These are phyloP conservation scores for Thyatira batis DNA, from an alignment of 2,888 invertebrate species.

Conservation along the genomic window DNA sequence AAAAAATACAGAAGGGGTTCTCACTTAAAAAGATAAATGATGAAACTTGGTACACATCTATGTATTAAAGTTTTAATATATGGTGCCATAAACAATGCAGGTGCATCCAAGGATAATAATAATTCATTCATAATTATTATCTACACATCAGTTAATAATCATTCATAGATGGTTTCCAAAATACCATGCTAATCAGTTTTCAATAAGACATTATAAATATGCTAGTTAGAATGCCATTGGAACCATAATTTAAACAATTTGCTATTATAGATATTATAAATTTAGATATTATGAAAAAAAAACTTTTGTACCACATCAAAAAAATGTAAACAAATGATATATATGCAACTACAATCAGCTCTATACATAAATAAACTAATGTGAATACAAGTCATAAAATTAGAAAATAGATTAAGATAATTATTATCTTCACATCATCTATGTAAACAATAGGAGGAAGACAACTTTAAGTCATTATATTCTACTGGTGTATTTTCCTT, in stretches of 20 bases:
- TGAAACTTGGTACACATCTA: too few species aligned
- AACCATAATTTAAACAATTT: too few species aligned
- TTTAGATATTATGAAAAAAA: too few species aligned
- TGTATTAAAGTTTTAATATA: too few species aligned
- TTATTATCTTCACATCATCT: slow-evolving; percentile 21
- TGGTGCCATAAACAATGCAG: neutral
- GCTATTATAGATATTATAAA: too few species aligned
- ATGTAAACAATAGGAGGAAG: slow-evolving; percentile 46
- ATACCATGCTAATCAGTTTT: neutral
- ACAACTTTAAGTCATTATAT: slow-evolving; percentile 27
- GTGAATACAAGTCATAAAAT: neutral
- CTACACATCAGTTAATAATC: neutral
- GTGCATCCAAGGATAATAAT: neutral
- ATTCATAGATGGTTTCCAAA: neutral
- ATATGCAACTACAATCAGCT: neutral
- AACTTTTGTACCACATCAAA: too few species aligned
- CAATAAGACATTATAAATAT: neutral
- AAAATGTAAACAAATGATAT: neutral
- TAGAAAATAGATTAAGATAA: neutral
- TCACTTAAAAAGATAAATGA: too few species aligned
- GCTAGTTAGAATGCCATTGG: neutral
- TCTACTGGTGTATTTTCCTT: slow-evolving; percentile 48
- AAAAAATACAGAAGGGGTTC: too few species aligned
- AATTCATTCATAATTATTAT: neutral
- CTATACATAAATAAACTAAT: neutral